Evolutionary conservation across 30 jellyfish, hydroid and myxozoan genomes (phyloP), one percentile per base, ranked within the genome.

Genomic region (Chrysaora quinquecirrha): DNA sequence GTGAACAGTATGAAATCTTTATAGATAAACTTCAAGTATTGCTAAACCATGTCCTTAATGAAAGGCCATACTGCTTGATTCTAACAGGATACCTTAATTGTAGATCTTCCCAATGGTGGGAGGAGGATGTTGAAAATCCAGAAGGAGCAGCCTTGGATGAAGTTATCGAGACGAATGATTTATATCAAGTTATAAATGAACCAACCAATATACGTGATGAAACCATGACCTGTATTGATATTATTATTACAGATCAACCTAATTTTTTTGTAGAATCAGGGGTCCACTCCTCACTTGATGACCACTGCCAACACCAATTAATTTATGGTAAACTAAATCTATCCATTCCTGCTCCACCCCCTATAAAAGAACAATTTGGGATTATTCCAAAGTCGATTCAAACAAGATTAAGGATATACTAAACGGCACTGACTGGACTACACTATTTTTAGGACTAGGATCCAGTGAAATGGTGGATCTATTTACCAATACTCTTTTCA

Each of bases 281-380:
- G 61, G 87, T 75, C 16, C 76, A 77, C 80, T 80, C 79, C 23
- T 77, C 88, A 2, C 33, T 56, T 18, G 81, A 77, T 64, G 78
- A 56, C 7, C 80, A 48, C 31, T 75, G 66, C 71, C 87, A 75
- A 27, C 87, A 75, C 34, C 87, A 75, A 54, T 23, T 75, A n/a
- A n/a, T n/a, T n/a, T n/a, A n/a, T n/a, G n/a, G n/a, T n/a, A n/a
- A n/a, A n/a, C n/a, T n/a, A n/a, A 75, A 75, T 54, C 30, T 48
- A 28, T 75, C 87, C 19, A 25, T 49, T 11, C 87, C 87, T 6
- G 54, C 81, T 62, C 88, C 88, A 56, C 88, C 79, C 20, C 88
- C 88, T 77, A 77, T 49, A 77, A 64, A 28, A 60, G 88, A 29
- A 77, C 80, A 7, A 30, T 77, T n/a, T 77, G 88, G 88, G 88